Evolutionary conservation across 2,888 invertebrate genomes (phyloP).

Genomic region (Lapara coniferarum): DNA sequence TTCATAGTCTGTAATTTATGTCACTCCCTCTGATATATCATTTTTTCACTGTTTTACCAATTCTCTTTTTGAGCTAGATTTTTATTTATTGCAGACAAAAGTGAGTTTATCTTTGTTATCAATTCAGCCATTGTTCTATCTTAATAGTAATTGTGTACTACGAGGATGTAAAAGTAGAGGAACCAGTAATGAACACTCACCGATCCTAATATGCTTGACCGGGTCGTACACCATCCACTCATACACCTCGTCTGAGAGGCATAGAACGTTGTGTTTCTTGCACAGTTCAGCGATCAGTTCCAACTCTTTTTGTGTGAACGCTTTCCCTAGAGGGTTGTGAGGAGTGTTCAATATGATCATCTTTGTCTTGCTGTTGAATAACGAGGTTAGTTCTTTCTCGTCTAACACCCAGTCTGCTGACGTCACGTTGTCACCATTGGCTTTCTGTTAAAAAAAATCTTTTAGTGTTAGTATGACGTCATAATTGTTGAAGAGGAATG

Average conservation of each 20-base stretch:
- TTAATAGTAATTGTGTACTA: too few species aligned
- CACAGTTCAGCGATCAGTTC: constrained; percentile 93
- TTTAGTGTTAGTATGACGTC: background rate
- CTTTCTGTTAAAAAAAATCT: constrained; percentile 53
- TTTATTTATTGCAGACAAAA: too few species aligned
- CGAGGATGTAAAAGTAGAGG: background rate
- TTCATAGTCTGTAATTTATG: too few species aligned
- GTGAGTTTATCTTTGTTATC: too few species aligned
- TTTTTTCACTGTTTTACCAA: too few species aligned
- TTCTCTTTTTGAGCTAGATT: too few species aligned
- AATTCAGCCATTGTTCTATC: too few species aligned
- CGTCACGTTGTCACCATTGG: constrained; percentile 74
- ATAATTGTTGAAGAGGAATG: too few species aligned
- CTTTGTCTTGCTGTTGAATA: constrained; percentile 96
- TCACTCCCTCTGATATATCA: too few species aligned
- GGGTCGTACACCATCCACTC: constrained; percentile 97
- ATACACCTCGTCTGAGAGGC: constrained; percentile 98
- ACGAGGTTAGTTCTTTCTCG: constrained; percentile 88
- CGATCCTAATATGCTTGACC: constrained; percentile 94
- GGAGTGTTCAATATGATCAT: constrained; percentile 98
- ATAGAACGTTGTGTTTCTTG: constrained; percentile 95
- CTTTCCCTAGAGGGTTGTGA: constrained; percentile 98
- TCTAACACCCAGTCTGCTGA: constrained; percentile 97
- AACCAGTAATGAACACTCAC: constrained; percentile 71
- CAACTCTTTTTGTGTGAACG: constrained; percentile 88